These are phyloP conservation scores for Sinocyclocheilus grahami DNA, from an alignment of 2,113 vertebrate species.

Conservation along the genomic window DNA sequence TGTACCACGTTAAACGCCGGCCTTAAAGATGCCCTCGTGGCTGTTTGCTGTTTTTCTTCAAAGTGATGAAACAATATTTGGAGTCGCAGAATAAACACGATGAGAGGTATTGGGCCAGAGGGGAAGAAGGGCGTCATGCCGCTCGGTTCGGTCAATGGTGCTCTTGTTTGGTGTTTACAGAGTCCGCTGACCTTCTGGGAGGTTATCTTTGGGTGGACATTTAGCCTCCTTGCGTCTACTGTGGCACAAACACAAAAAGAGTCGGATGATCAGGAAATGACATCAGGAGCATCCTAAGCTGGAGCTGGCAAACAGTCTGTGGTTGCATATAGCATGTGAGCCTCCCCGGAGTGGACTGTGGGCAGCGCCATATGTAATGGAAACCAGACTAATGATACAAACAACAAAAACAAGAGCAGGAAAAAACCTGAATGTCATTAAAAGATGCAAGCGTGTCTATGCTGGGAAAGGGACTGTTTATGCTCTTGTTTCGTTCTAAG, in stretches of 20 bases:
- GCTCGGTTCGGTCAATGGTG: conserved; percentile 40
- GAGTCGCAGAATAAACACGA: conserved; percentile 55
- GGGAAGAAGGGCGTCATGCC: not conserved
- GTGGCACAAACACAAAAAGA: conserved; percentile 21
- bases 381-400: conserved; percentile 57
- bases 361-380: conserved; percentile 54
- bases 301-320: conserved; percentile 48
- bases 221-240: conserved; percentile 22
- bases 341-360: conserved; percentile 49
- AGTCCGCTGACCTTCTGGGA: conserved; percentile 26
- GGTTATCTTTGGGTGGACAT: not conserved
- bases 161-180: conserved; percentile 50
- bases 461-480: conserved; percentile 46
- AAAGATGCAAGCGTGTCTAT: conserved; percentile 36
- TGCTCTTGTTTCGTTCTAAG: not conserved
- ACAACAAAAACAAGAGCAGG: conserved; percentile 44
- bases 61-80: conserved; percentile 60
- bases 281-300: conserved; percentile 54
- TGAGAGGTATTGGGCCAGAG: conserved; percentile 33
- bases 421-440: conserved; percentile 40
- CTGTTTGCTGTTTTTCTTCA: conserved; percentile 51
- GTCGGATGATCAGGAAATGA: conserved; percentile 16
- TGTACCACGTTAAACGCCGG: not conserved
- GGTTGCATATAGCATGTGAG: conserved; percentile 46
- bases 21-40: conserved; percentile 26